Base-by-base conservation (phyloP, 2,113 vertebrate genomes). In the Pipra filicauda region DNA sequence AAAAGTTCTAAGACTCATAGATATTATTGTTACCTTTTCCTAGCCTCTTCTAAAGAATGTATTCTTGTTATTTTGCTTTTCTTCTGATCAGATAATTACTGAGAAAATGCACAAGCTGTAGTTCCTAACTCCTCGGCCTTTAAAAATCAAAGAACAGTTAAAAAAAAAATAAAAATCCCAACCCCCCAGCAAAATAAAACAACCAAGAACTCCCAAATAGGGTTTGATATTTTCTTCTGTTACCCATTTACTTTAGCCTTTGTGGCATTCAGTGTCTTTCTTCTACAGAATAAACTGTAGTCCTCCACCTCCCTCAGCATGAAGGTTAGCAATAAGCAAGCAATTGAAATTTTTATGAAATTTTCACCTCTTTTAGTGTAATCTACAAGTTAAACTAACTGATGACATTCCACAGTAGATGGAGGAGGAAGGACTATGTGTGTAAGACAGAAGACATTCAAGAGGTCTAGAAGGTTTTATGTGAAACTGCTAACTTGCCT, bases 371-470 rank as follows among this genome's bases (percentile, higher is more conserved):
- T 39, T 3, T 31, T 21, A 49, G 5, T 37, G 48, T 31, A 61
- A 80, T 66, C 24, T 74, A 5, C 31, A 74, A 78, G 0, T 78
- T 89, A 67, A 54, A 33, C 4, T 77, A 74, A 62, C 4, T 80
- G 12, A 57, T 69, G 22, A 67, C 20, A 89, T 59, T 49, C 17
- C 48, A 59, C 14, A 59, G 31, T 21, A 72, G 33, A 30, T 6
- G 28, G 20, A 55, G 41, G 43, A 70, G 41, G 51, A 71, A 78
- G 48, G 27, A 33, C 12, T 62, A n/a, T 54, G 30, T 55, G 12
- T 7, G 0, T 62, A 75, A 67, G 43, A 64, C 0, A 0, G 11
- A 62, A 77, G n/a, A 41, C 24, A 62, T 87, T 80, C 37, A n/a
- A 57, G 72, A 43, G 33, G 20, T 11, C 43, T 39, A 28, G 43